phyloP scores from a whole-genome alignment of 1,140 invertebrate genomes.

The Cheumatopsyche charites region DNA sequence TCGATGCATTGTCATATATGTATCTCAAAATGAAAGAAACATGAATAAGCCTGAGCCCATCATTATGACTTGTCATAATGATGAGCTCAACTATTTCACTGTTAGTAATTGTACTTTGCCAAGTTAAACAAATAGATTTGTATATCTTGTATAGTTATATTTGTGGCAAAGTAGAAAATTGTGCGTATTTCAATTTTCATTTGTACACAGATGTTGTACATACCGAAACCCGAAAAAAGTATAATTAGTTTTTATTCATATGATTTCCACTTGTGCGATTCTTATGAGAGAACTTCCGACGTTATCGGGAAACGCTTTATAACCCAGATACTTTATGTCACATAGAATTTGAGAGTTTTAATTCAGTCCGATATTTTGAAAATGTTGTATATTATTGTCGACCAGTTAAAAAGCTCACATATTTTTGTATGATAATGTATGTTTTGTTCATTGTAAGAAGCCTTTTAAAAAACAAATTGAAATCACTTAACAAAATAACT shows the following conservation, averaged over 20 bases:
- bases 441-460: background rate
- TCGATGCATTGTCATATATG: no score
- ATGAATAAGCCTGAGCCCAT: no score
- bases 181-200: conserved; percentile 9
- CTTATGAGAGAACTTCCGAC: conserved; percentile 11
- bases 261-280: background rate
- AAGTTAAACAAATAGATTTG: background rate
- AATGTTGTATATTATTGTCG: no score
- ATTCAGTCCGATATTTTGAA: background rate
- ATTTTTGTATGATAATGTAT: conserved; percentile 3
- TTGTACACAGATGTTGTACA: conserved; percentile 7
- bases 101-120: no score
- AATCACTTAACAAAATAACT: background rate
- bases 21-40: no score
- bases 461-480: conserved; percentile 1
- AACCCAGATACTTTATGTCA: background rate
- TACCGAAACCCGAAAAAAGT: background rate
- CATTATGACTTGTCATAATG: no score
- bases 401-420: background rate
- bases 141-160: conserved; percentile 23
- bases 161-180: conserved; percentile 12
- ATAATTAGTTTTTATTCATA: background rate
- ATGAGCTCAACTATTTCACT: no score
- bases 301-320: no score
- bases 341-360: no score